Percentiles rank a stretch among this genome's conserved stretches.
These are phyloP conservation scores for Dryadula phaetusa DNA, from an alignment of 2,888 invertebrate species.

Conservation along the genomic window DNA sequence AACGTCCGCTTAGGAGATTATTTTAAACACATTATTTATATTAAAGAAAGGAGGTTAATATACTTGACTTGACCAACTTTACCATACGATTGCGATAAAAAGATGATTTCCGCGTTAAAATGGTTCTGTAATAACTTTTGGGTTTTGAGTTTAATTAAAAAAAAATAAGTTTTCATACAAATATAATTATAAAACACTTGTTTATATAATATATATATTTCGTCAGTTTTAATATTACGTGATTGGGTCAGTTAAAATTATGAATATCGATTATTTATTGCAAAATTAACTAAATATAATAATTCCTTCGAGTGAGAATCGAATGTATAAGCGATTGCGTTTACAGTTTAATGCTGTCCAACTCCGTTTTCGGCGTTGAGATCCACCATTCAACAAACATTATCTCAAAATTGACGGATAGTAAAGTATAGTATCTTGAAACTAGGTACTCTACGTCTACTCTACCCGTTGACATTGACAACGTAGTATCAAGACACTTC, in stretches of 20 bases:
- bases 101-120: slow-evolving; percentile 20
- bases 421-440: too few relatives aligned
- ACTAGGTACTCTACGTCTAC: too few relatives aligned
- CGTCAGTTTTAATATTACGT: neutral
- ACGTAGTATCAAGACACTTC: too few relatives aligned
- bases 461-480: too few relatives aligned
- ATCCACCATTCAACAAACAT: too few relatives aligned
- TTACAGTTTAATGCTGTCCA: too few relatives aligned
- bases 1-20: slow-evolving; percentile 17
- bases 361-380: too few relatives aligned
- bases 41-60: slow-evolving; percentile 35
- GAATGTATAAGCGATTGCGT: too few relatives aligned
- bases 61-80: slow-evolving; percentile 28
- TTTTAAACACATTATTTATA: slow-evolving; percentile 18
- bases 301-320: too few relatives aligned
- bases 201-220: slow-evolving; percentile 1
- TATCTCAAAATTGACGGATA: too few relatives aligned
- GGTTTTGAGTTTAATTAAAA: neutral
- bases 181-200: neutral
- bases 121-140: slow-evolving; percentile 1
- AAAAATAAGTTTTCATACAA: neutral
- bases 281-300: too few relatives aligned
- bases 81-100: slow-evolving; percentile 23
- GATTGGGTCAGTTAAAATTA: neutral
- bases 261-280: too few relatives aligned